Evolutionary conservation across 2,888 invertebrate species (phyloP).

Genomic region (Steinernema hermaphroditum): DNA sequence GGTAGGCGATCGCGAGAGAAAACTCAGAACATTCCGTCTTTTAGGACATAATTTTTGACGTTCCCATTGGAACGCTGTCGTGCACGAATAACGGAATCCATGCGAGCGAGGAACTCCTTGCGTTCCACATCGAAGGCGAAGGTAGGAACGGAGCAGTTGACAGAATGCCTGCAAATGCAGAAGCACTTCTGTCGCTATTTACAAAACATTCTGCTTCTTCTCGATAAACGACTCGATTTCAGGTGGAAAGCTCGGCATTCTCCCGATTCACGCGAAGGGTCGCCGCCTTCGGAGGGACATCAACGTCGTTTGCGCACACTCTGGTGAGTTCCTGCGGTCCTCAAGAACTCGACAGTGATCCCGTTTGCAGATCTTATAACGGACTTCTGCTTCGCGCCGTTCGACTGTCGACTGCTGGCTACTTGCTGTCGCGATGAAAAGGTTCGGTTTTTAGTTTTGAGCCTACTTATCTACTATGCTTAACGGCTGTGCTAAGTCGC

Average conservation of each 20-base stretch:
- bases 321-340: conserved; percentile 58
- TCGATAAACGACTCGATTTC: conserved; percentile 42
- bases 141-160: conserved; percentile 68
- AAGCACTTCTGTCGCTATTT: background rate
- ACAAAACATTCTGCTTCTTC: too few relatives aligned
- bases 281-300: conserved; percentile 77
- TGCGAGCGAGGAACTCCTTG: conserved; percentile 88
- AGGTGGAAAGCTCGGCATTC: conserved; percentile 85
- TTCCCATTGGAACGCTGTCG: conserved; percentile 87
- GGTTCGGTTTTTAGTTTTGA: conserved; percentile 62
- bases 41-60: conserved; percentile 78
- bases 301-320: conserved; percentile 67
- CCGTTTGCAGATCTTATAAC: conserved; percentile 87
- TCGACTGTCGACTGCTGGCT: conserved; percentile 86
- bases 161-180: background rate
- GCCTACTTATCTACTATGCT: background rate
- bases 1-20: conserved; percentile 57
- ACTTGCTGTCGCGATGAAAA: conserved; percentile 75
- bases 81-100: conserved; percentile 93
- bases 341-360: too few relatives aligned
- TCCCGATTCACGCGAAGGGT: conserved; percentile 85
- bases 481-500: conserved; percentile 12
- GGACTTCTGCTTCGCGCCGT: conserved; percentile 92
- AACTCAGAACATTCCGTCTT: conserved; percentile 28
- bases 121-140: conserved; percentile 90